These are phyloP conservation scores for Aphaenogaster rudis DNA, from an alignment of 1,140 invertebrate genomes.

Conservation along the genomic window DNA sequence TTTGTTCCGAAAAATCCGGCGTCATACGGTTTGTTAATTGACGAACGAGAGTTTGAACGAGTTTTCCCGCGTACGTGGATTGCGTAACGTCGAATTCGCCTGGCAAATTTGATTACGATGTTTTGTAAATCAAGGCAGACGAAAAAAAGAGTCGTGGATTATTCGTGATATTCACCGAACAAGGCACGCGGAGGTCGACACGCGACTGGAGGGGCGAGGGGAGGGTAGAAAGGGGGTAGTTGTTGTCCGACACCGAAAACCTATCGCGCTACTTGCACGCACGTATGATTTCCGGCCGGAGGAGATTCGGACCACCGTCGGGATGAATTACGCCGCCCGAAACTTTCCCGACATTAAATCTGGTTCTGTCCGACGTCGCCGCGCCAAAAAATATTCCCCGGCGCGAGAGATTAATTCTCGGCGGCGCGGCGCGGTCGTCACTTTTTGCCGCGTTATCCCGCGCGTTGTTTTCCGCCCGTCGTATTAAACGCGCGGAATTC, in stretches of 20 bases:
- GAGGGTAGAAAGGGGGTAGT: background rate
- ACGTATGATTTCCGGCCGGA: slow-evolving; percentile 30
- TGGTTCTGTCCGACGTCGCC: background rate
- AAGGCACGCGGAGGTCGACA: background rate
- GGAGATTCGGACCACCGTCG: slow-evolving; percentile 21
- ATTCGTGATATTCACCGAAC: slow-evolving; percentile 34
- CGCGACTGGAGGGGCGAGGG: too few relatives aligned
- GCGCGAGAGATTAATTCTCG: slow-evolving; percentile 38
- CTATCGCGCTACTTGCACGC: background rate
- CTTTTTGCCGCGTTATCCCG: background rate
- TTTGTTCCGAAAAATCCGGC: slow-evolving; percentile 47
- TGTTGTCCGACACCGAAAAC: slow-evolving; percentile 19
- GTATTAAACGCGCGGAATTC: slow-evolving; percentile 42
- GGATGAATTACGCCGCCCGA: slow-evolving; percentile 26
- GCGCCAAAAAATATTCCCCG: slow-evolving; percentile 23
- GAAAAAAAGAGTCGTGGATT: slow-evolving; percentile 55
- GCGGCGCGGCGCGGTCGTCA: slow-evolving; percentile 13
- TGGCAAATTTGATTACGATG: slow-evolving; percentile 56
- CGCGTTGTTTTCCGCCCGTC: background rate
- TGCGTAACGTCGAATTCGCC: slow-evolving; percentile 45
- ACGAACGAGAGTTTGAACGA: slow-evolving; percentile 58
- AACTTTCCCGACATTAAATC: slow-evolving; percentile 29
- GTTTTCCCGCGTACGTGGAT: slow-evolving; percentile 31
- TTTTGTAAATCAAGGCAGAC: slow-evolving; percentile 46
- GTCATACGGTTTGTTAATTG: slow-evolving; percentile 60